Evolutionary conservation across 1,140 invertebrate genomes (phyloP), one percentile per base, ranked within the genome.

Genomic region (Leptopilina boulardi): DNA sequence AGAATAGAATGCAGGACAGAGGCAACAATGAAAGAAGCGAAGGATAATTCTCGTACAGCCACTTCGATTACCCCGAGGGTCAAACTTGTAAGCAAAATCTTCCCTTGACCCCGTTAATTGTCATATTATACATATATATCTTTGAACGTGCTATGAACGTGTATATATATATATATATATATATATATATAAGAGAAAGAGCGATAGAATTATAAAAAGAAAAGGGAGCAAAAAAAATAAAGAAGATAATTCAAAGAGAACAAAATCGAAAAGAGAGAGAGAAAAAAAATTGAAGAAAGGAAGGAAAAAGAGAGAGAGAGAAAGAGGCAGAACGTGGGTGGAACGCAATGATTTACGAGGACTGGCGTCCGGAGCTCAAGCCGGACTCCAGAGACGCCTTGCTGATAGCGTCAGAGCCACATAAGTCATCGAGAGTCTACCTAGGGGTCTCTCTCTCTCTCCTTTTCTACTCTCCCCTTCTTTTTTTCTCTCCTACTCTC

Each of bases 381-480:
- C 84, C 85, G 87, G 87, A 90, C 89, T 91, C 87, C 82, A 89
- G 87, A 89, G 88, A 91, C 89, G 88, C 87, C 84, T 89, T 80
- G 86, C 90, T 90, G 90, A 91, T 91, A 91, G 87, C 90, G 90
- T 91, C 89, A 91, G 89, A 91, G 88, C 84, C 89, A 90, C 90
- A 89, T 91, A 91, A 91, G 91, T 91, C 90, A 91, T 90, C 82
- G 83, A 86, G 86, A 91, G n/a, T n/a, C 89, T 89, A 91, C 90
- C 89, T 89, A 91, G 89, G 86, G 83, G 79, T 87, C 77, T 83
- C 75, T 75, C 56, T 79, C 73, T 79, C n/a, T 81, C 79, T 77
- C 74, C 73, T 51, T 77, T 73, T 76, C 26, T 23, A 23, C 59
- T 66, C 15, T 56, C 73, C 78, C 79, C 75, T 80, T n/a, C 73